Evolutionary conservation across 1,140 invertebrate species (phyloP).

Genomic region (Gryllus bimaculatus): DNA sequence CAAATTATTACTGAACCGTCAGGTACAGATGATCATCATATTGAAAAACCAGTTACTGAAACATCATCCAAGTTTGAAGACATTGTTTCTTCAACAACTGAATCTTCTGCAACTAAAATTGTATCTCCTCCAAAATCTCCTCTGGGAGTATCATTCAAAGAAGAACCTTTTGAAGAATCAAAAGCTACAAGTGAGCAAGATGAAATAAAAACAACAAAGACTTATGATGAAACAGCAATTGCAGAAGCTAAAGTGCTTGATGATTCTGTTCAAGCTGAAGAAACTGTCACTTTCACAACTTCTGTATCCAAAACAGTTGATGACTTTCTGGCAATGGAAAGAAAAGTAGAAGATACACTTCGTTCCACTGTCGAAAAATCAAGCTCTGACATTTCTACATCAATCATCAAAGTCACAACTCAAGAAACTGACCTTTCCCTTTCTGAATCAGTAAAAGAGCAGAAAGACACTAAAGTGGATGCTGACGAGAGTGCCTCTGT

Average conservation of each 20-base stretch:
- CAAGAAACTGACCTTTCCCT: too few species aligned
- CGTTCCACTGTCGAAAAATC: too few species aligned
- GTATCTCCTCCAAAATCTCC: not conserved
- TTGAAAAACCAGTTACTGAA: not conserved
- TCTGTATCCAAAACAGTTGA: not conserved
- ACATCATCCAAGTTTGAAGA: not conserved
- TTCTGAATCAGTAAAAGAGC: too few species aligned
- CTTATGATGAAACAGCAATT: conserved; percentile 24
- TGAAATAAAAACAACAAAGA: not conserved
- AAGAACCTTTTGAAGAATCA: not conserved
- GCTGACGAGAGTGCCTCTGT: not conserved
- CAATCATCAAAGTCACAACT: too few species aligned
- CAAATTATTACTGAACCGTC: not conserved
- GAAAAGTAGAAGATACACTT: too few species aligned
- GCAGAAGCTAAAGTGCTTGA: conserved; percentile 19
- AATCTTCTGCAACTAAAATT: not conserved
- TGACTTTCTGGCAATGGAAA: not conserved
- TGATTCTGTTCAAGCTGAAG: not conserved
- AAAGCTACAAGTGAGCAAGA: too few species aligned
- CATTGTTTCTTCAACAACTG: not conserved
- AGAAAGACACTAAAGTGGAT: too few species aligned
- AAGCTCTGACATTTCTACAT: too few species aligned
- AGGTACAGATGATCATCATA: not conserved
- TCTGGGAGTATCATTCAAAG: not conserved
- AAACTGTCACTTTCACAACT: too few species aligned